Percentiles rank a stretch among this genome's conserved stretches.
Evolutionary conservation across 2,888 invertebrate genomes (phyloP).

Genomic region (Xestia rhomboidea): DNA sequence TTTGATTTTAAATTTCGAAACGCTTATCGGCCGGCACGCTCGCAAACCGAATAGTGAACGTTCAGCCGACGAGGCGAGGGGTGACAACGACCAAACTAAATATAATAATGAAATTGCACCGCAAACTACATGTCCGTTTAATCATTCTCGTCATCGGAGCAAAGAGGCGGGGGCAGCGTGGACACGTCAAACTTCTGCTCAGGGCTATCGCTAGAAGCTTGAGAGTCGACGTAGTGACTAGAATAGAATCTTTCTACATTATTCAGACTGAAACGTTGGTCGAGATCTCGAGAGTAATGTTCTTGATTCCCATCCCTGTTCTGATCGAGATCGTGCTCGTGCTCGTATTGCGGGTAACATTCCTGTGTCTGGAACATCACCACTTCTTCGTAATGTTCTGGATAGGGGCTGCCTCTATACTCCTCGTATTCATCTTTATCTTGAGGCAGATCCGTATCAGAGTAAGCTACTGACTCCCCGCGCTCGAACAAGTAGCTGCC

Average conservation of each 20-base stretch:
- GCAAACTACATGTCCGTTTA: conserved; percentile 67
- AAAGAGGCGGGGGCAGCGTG: conserved; percentile 94
- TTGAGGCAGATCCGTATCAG: conserved; percentile 85
- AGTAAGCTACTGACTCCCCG: conserved; percentile 86
- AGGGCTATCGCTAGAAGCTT: conserved; percentile 92
- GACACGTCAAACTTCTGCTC: conserved; percentile 94
- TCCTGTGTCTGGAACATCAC: conserved; percentile 88
- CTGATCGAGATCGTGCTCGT: conserved; percentile 79
- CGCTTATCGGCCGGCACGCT: conserved; percentile 71
- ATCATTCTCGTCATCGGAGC: conserved; percentile 94
- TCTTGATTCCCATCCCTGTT: conserved; percentile 74
- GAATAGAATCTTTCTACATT: conserved; percentile 88
- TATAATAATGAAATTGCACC: conserved; percentile 62
- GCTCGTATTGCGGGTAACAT: conserved; percentile 87
- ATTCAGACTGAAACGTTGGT: conserved; percentile 88
- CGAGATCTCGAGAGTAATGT: conserved; percentile 83
- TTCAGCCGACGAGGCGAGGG: conserved; percentile 72
- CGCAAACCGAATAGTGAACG: conserved; percentile 74
- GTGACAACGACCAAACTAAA: conserved; percentile 74
- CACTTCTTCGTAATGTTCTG: conserved; percentile 86
- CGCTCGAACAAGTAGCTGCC: conserved; percentile 86
- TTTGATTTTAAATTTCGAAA: conserved; percentile 81
- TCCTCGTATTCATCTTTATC: conserved; percentile 87
- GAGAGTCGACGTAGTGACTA: conserved; percentile 90
- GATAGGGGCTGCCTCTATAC: conserved; percentile 87